Evolutionary conservation across 2,113 vertebrate species (phyloP).

Genomic region (Mirza zaza): DNA sequence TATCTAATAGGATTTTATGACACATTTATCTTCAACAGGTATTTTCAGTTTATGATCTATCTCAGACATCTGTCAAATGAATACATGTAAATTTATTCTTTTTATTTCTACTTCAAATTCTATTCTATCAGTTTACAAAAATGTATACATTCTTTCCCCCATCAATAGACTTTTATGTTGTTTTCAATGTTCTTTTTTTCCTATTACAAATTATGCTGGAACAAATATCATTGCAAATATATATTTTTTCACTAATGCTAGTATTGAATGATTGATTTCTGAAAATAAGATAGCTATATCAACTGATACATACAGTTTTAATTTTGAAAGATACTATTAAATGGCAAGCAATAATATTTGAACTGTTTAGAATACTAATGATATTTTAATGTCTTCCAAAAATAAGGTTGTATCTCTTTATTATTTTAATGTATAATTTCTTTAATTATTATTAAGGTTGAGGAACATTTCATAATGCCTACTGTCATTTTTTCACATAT

Average conservation of each 20-base stretch:
- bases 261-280: neutral
- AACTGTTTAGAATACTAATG: neutral
- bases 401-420: neutral
- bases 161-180: neutral
- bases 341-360: neutral
- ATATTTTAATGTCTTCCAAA: constrained; percentile 15
- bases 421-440: neutral
- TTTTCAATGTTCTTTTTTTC: neutral
- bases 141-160: neutral
- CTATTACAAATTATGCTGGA: neutral
- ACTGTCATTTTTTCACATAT: constrained; percentile 4
- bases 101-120: neutral
- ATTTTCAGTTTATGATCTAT: neutral
- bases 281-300: neutral
- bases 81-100: neutral
- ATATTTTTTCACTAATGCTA: neutral
- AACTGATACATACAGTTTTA: neutral
- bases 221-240: neutral
- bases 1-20: neutral
- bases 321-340: neutral
- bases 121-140: neutral
- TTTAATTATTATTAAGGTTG: neutral
- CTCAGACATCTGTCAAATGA: neutral
- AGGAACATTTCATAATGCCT: neutral
- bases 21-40: neutral